Base-by-base conservation (phyloP, 2,888 invertebrate genomes). In the Caprella mutica region DNA sequence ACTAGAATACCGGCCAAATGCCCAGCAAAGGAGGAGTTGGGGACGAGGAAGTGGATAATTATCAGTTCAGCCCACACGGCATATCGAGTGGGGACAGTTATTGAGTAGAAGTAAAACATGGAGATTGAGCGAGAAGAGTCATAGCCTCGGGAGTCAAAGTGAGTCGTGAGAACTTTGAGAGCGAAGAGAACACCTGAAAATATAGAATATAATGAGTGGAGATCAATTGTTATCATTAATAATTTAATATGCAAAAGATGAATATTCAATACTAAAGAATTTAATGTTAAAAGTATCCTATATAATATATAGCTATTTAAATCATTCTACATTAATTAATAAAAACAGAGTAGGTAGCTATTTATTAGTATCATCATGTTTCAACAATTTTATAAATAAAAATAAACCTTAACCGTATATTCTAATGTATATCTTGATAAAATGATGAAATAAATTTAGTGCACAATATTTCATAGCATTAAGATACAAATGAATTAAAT, bases 1-100 rank as follows among this genome's bases (percentile, higher is more conserved):
- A 79, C 77, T 8, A 82, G 67, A 65, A 82, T 80, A 8, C 82
- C 82, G 24, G 80, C 78, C 24, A 82, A 70, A 69, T 82, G 81
- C 27, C 81, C 81, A 66, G 77, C 65, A 67, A 82, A 80, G 1
- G 81, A 82, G 1, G 79, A 76, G 67, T 79, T 77, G 14, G 81
- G 81, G 2, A 79, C 77, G 27, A 81, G 68, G 1, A 82, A 29
- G 66, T 81, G 79, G 64, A 82, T 81, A 9, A 81, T 69, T 14
- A 79, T 55, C 30, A 82, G 70, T 67, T 82, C 82, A 1, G 74
- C 74, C 81, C 81, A 82, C 53, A 78, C 79, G 1, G 79, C 76
- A 67, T 75, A 73, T 67, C 74, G 30, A 75, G 74, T 1, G 78
- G 77, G 2, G 80, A 74, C 40, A 72, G 71, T 8, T 51, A 66